Conservation (phyloP, 2,113 vertebrate species). For the Taxidea taxus region DNA sequence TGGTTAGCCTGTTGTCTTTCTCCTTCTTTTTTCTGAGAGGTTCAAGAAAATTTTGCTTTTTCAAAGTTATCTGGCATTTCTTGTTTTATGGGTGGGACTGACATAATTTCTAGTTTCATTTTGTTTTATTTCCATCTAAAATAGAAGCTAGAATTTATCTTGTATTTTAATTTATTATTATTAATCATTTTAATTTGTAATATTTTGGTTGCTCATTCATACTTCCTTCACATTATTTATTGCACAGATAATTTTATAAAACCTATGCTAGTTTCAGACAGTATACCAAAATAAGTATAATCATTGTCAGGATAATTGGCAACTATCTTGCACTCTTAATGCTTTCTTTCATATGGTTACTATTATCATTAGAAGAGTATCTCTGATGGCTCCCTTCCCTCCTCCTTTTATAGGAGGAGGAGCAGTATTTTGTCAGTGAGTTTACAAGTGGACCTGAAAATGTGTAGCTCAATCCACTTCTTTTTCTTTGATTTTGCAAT, state of each 20-base stretch:
- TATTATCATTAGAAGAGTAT: background rate
- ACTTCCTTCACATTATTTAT: background rate
- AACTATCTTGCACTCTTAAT: background rate
- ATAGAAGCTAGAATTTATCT: background rate
- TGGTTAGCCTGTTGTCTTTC: background rate
- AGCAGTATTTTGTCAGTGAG: background rate
- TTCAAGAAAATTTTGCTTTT: background rate
- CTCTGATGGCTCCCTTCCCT: background rate
- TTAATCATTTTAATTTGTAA: background rate
- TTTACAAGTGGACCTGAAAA: background rate
- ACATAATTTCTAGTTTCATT: background rate
- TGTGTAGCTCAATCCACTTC: background rate
- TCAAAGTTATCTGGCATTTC: background rate
- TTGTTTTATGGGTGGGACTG: background rate
- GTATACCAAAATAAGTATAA: background rate
- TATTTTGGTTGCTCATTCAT: background rate
- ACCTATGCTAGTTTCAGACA: background rate
- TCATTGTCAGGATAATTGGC: background rate
- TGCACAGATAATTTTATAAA: background rate
- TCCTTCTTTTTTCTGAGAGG: background rate
- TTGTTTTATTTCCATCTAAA: background rate
- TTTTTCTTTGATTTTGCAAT: background rate
- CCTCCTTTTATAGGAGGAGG: background rate
- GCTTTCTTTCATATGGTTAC: background rate
- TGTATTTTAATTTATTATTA: background rate